phyloP scores from a whole-genome alignment of 2,888 invertebrate genomes.

The Patella ulyssiponensis region DNA sequence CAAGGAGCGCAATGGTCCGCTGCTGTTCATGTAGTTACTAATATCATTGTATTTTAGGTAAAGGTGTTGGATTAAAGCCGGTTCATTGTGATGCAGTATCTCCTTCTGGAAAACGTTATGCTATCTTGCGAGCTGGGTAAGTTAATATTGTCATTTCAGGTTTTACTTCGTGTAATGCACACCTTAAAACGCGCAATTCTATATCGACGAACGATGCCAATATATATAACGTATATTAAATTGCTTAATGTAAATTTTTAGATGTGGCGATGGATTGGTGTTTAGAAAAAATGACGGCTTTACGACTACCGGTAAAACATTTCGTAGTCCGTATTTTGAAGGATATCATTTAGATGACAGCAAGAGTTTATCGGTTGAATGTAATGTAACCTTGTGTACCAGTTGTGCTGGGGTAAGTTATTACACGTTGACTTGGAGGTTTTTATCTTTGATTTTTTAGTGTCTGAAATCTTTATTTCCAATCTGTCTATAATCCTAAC shows the following conservation, averaged over 20 bases:
- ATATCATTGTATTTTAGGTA: not conserved
- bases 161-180: not conserved
- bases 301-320: not conserved
- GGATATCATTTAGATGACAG: not conserved
- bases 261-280: not conserved
- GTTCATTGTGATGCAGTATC: not conserved
- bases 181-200: too few relatives aligned
- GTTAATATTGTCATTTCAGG: not conserved
- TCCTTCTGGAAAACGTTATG: not conserved
- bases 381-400: constrained; percentile 5
- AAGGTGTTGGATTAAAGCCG: not conserved
- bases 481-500: too few relatives aligned
- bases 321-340: not conserved
- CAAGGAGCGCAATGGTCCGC: too few relatives aligned
- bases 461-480: too few relatives aligned
- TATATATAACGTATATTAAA: too few relatives aligned
- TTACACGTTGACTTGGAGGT: too few relatives aligned
- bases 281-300: not conserved
- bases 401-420: constrained; percentile 1
- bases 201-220: too few relatives aligned
- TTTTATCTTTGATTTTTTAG: too few relatives aligned
- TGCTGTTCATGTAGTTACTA: not conserved
- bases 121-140: not conserved
- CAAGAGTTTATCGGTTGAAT: not conserved
- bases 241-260: not conserved